Percentiles rank a stretch among this genome's conserved stretches.
Conservation (phyloP, 2,797 vertebrate genomes). For the Acanthurus tractus region DNA sequence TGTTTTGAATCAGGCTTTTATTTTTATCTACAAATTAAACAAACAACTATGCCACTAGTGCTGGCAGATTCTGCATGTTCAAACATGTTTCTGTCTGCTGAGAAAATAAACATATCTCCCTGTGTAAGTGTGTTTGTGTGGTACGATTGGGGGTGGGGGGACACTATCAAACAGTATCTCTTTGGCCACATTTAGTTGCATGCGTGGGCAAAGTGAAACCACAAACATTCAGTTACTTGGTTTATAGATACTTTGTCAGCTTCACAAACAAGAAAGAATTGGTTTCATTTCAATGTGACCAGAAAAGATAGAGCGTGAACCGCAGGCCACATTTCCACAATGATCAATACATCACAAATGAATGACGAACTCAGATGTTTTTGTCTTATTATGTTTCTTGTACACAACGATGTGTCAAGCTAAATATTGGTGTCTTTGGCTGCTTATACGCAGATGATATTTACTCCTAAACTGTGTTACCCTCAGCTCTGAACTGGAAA, state of each 20-base stretch:
- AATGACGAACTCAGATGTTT: background rate
- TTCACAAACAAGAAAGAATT: slow-evolving; percentile 24
- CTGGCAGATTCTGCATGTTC: background rate
- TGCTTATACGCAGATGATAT: background rate
- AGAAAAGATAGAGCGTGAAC: slow-evolving; percentile 25
- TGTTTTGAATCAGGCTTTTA: slow-evolving; percentile 1
- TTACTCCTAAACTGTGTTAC: background rate
- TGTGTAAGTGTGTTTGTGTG: slow-evolving; percentile 2
- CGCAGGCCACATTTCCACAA: background rate
- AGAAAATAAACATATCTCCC: background rate
- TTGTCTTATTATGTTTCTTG: background rate
- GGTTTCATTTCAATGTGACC: slow-evolving; percentile 14
- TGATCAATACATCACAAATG: background rate
- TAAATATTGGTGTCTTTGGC: background rate
- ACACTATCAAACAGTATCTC: slow-evolving; percentile 18
- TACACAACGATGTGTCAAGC: too few relatives aligned
- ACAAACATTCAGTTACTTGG: slow-evolving; percentile 18
- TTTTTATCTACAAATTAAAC: background rate
- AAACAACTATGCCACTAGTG: background rate
- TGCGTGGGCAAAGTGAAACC: slow-evolving; percentile 54
- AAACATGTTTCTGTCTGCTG: background rate
- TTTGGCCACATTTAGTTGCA: slow-evolving; percentile 25
- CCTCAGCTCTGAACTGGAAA: background rate
- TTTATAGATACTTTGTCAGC: slow-evolving; percentile 52
- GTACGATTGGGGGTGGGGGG: too few relatives aligned